Conservation (phyloP, 2,797 vertebrate species). For the Pogoniulus pusillus region DNA sequence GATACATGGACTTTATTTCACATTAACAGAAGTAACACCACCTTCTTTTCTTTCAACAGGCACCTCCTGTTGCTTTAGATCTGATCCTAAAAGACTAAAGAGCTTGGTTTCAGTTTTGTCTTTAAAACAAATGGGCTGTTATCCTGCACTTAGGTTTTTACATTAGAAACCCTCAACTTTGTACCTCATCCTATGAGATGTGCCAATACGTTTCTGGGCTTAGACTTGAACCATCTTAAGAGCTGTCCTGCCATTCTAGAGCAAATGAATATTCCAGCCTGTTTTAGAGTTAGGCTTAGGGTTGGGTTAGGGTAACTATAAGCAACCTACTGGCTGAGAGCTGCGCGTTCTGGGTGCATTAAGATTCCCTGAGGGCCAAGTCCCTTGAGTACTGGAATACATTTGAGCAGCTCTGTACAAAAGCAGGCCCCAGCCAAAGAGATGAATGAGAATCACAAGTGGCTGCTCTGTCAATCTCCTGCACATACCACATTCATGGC, state of each 20-base stretch:
- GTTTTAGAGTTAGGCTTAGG: too few species aligned
- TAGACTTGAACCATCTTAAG: background rate
- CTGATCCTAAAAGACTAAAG: background rate
- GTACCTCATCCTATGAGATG: background rate
- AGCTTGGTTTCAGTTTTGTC: background rate
- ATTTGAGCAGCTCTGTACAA: conserved; percentile 45
- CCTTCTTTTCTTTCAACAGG: background rate
- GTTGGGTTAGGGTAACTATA: too few species aligned
- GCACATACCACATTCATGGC: background rate
- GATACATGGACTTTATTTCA: background rate
- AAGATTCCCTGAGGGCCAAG: conserved; percentile 41
- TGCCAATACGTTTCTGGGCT: background rate
- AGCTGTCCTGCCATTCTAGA: background rate
- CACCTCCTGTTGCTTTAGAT: background rate
- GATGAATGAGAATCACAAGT: conserved; percentile 44
- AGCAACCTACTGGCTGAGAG: background rate
- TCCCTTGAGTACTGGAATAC: conserved; percentile 32
- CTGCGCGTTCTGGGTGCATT: conserved; percentile 10
- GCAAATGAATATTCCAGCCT: background rate
- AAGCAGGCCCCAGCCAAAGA: conserved; percentile 16
- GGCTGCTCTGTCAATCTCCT: conserved; percentile 28
- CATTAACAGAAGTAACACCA: background rate
- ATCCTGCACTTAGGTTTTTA: background rate
- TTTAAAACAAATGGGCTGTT: background rate
- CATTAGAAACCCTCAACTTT: background rate